Percentiles rank a stretch among this genome's conserved stretches.
Conservation (phyloP, 2,888 invertebrate species). For the Dolichopus griseipennis region DNA sequence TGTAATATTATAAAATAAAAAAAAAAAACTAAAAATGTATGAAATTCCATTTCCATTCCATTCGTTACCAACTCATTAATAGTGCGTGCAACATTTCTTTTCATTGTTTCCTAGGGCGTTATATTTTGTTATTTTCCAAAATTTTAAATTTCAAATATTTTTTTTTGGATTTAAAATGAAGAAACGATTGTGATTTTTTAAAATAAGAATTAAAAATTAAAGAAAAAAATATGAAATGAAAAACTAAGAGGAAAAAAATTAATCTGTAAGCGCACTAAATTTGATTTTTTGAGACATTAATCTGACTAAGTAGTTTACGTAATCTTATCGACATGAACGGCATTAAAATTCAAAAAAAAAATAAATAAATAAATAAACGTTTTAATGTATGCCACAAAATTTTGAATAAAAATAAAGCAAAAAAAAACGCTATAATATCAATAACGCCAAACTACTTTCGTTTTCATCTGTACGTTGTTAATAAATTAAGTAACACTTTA, state of each 20-base stretch:
- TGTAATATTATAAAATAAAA: too few species aligned
- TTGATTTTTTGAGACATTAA: constrained; percentile 4
- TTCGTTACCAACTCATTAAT: too few species aligned
- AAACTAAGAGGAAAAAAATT: background rate
- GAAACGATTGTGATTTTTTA: background rate
- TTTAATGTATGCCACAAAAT: too few species aligned
- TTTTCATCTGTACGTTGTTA: background rate
- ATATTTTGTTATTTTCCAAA: too few species aligned
- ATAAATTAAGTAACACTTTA: background rate
- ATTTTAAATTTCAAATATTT: too few species aligned
- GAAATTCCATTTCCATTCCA: too few species aligned
- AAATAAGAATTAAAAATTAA: background rate
- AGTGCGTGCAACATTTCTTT: too few species aligned
- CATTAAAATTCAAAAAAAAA: background rate
- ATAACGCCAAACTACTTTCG: background rate
- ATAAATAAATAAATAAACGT: too few species aligned
- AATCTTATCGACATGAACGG: background rate
- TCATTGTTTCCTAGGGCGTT: too few species aligned
- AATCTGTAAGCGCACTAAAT: background rate
- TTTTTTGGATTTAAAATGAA: too few species aligned
- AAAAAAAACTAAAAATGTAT: too few species aligned
- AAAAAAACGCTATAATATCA: background rate
- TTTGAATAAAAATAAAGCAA: too few species aligned
- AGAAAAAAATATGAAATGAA: background rate
- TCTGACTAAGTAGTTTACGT: background rate